Base-by-base conservation (phyloP, 2,888 invertebrate species). In the Anarsia innoxiella region DNA sequence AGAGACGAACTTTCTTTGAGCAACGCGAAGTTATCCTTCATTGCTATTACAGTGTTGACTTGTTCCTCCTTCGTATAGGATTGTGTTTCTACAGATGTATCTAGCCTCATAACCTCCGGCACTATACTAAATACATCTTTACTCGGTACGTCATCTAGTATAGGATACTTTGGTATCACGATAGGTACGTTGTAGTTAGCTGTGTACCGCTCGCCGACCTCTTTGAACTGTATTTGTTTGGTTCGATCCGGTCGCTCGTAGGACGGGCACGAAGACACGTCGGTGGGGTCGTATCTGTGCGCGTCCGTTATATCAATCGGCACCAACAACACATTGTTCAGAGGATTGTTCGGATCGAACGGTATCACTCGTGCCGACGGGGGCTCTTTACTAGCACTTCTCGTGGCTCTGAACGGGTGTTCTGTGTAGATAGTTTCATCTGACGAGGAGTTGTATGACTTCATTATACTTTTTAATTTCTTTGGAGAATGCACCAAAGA, bases 311-410 rank as follows among this genome's bases (percentile, higher is more conserved):
- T 45, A 31, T 59, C 51, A 0, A 52, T 30, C 0, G 68, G 56
- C 0, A 51, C 46, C 0, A 77, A 28, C 0, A 69, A 31, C 1
- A 84, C 48, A 41, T 83, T 83, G 39, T 83, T 83, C 8, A 83
- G 48, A 0, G 84, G 83, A 43, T 82, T 82, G 0, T 39, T 12
- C 2, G 61, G 69, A 35, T 83, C 83, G 28, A 83, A 83, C 2
- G 72, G 46, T 26, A 83, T 40, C 0, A 73, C 58, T 6, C 41
- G 40, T 1, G 39, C 46, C 1, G 46, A 30, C 9, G 36, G 11
- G 4, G 28, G 3, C 9, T 29, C n/a, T 4, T 11, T n/a, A 6
- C 2, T 9, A 8, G 9, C 15, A 3, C 26, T n/a, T 3, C 3
- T 9, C 26, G 10, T 3, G 10, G 26, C 8, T 2, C 26, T 5